These are phyloP conservation scores for Cranoglanis bouderius DNA, from an alignment of 2,113 vertebrate species.

Conservation along the genomic window DNA sequence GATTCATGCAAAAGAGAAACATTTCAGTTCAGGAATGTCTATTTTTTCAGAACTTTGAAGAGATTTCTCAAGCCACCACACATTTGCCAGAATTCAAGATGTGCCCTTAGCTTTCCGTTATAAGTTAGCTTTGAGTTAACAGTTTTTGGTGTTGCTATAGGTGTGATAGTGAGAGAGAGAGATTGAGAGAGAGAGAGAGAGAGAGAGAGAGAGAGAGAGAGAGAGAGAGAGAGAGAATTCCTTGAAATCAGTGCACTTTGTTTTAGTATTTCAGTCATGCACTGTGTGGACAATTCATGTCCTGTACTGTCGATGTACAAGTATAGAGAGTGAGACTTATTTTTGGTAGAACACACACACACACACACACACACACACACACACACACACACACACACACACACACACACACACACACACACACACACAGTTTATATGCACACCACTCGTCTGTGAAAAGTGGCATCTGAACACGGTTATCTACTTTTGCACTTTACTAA, in stretches of 20 bases:
- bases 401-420: conserved; percentile 29
- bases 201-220: background rate
- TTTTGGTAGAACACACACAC: conserved; percentile 33
- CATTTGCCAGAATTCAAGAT: background rate
- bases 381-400: conserved; percentile 20
- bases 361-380: conserved; percentile 32
- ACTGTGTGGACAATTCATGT: background rate
- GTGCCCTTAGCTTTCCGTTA: background rate
- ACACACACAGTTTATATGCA: conserved; percentile 20
- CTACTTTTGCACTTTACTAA: conserved; percentile 80
- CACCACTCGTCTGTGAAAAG: conserved; percentile 38
- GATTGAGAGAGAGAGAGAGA: background rate
- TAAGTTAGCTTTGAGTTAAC: background rate
- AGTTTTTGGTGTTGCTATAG: background rate
- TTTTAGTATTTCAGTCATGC: background rate
- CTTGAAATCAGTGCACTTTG: background rate
- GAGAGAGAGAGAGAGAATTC: background rate
- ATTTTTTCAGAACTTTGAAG: background rate
- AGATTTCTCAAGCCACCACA: background rate
- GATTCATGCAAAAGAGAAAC: background rate
- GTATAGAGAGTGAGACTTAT: conserved; percentile 48
- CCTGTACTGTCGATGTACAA: background rate
- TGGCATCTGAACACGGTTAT: conserved; percentile 68
- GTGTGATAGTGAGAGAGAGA: background rate
- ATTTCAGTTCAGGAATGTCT: background rate